Conservation (phyloP, 2,797 vertebrate genomes). For the Dendrocincla tyrannina region DNA sequence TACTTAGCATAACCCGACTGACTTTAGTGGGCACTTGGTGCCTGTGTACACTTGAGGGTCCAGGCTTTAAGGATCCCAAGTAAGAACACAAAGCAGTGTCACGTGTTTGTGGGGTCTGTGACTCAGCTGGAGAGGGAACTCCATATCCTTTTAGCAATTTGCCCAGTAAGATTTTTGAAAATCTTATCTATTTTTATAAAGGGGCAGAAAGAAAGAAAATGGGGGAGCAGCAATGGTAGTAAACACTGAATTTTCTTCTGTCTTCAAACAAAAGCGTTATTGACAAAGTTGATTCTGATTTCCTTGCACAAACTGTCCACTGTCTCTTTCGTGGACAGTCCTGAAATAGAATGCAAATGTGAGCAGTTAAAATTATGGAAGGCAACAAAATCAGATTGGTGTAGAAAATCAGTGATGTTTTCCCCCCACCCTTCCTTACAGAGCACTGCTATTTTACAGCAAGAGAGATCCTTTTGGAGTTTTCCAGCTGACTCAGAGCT, state of each 20-base stretch:
- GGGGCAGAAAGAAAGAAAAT: not conserved
- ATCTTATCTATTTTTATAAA: not conserved
- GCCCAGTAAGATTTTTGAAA: not conserved
- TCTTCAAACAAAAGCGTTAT: not conserved
- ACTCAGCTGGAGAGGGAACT: not conserved
- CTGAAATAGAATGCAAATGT: not conserved
- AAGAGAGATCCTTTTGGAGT: not conserved
- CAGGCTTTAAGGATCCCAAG: not conserved
- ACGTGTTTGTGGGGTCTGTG: not conserved
- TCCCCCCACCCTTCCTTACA: not conserved
- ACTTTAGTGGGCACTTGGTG: not conserved
- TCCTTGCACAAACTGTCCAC: not conserved
- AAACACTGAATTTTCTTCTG: not conserved
- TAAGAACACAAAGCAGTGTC: not conserved
- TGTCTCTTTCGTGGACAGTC: not conserved
- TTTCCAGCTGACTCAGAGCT: not conserved
- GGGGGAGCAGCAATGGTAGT: not conserved
- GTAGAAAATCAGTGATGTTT: constrained; percentile 30
- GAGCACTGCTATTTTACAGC: not conserved
- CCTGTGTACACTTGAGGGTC: not conserved
- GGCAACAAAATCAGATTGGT: constrained; percentile 28
- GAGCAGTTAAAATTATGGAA: not conserved
- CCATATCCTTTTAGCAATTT: not conserved
- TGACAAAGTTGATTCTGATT: not conserved
- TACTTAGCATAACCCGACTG: not conserved